Percentiles rank a stretch among this genome's conserved stretches.
These are phyloP conservation scores for Creontiades dilutus DNA, from an alignment of 2,888 invertebrate species.

Conservation along the genomic window DNA sequence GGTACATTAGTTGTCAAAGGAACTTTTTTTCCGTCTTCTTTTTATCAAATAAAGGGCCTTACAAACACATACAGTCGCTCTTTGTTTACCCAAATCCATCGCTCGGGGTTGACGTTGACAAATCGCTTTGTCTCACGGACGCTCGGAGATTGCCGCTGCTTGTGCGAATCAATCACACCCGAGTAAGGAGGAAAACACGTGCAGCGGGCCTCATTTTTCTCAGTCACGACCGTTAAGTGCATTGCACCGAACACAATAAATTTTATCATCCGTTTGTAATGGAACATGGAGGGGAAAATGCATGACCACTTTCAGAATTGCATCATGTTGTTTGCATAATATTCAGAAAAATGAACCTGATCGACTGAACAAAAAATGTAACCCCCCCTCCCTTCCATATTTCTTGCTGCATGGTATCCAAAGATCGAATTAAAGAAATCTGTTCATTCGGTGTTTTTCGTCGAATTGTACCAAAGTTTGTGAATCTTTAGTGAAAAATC, in stretches of 20 bases:
- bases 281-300: no score
- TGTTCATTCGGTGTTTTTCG: no score
- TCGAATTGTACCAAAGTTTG: no score
- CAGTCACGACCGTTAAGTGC: slow-evolving; percentile 42
- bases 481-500: no score
- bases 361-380: no score
- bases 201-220: slow-evolving; percentile 57
- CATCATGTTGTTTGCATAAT: no score
- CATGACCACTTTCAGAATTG: no score
- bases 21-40: not conserved
- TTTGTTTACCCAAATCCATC: slow-evolving; percentile 69
- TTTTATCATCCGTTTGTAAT: not conserved
- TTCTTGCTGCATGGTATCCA: no score
- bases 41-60: slow-evolving; percentile 31
- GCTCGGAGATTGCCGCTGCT: slow-evolving; percentile 66
- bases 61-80: slow-evolving; percentile 57
- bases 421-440: no score
- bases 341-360: no score
- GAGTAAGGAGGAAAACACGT: slow-evolving; percentile 56
- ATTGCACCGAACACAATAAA: slow-evolving; percentile 23
- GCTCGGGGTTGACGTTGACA: slow-evolving; percentile 63
- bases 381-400: no score
- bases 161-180: slow-evolving; percentile 65
- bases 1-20: slow-evolving; percentile 45
- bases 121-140: slow-evolving; percentile 68